Evolutionary conservation across 1,140 invertebrate species (phyloP), one percentile per base, ranked within the genome.

Genomic region (Gonioctena quinquepunctata): DNA sequence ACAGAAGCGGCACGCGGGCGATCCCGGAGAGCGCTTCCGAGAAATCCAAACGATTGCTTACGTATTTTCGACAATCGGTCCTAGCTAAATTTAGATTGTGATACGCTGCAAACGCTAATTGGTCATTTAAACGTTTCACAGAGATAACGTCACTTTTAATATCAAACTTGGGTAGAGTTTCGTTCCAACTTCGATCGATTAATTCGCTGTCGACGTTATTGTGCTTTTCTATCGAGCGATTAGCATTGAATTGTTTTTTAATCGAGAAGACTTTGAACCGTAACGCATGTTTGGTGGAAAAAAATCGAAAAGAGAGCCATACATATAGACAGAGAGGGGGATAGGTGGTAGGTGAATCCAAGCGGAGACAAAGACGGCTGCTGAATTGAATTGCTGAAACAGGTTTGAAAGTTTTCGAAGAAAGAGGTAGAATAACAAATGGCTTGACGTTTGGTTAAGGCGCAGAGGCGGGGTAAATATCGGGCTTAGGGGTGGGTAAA

Each of bases 401-500:
- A 79, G 78, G 79, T 81, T 81, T 77, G 77, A 77, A 79, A 81
- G 76, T 76, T 77, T 78, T 76, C 77, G 66, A 70, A 72, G 75
- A 79, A 76, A 73, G 75, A 77, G 72, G 50, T 72, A 71, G 72
- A 75, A 72, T 69, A 75, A 66, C 68, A 71, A 73, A 72, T 71
- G 66, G 68, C 66, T 65, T 70, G 73, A 70, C 67, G 69, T 64
- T 72, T 61, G 59, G 70, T 70, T 21, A 75, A 71, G 78, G 71
- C 50, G 52, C 42, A 59, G 62, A 50, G 59, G 64, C 63, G 70
- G 50, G 25, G 68, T 57, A 63, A 54, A 69, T 73, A 67, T 65
- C 69, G 63, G 59, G 42, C n/a, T n/a, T n/a, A n/a, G n/a, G n/a
- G n/a, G n/a, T n/a, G n/a, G n/a, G n/a, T n/a, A n/a, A n/a, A n/a